These are phyloP conservation scores for Rhopalosiphum padi DNA, from an alignment of 1,140 invertebrate genomes.

Conservation along the genomic window DNA sequence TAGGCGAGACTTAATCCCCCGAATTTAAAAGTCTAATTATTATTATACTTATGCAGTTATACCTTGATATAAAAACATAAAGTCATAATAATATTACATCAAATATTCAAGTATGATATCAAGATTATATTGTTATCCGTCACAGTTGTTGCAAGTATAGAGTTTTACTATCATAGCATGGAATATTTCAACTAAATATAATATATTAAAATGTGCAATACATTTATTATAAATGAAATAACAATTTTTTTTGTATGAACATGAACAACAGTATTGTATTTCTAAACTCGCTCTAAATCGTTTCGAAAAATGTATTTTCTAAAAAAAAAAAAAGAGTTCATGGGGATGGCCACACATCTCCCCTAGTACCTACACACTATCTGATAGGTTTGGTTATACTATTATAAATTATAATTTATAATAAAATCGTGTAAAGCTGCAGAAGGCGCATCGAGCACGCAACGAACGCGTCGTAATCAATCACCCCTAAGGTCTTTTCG, in stretches of 20 bases:
- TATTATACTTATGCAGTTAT: no score
- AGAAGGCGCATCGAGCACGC: background rate
- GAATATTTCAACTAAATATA: no score
- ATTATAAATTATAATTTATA: background rate
- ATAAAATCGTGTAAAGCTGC: background rate
- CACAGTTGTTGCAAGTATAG: no score
- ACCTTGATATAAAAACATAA: no score
- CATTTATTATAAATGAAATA: background rate
- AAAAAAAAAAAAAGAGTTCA: no score
- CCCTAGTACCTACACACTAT: no score
- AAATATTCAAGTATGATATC: no score
- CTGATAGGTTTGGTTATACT: background rate
- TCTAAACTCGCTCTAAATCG: background rate
- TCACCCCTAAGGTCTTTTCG: background rate
- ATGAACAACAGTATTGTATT: background rate
- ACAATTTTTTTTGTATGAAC: background rate
- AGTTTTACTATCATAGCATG: background rate
- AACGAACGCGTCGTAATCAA: background rate
- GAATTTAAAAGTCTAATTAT: no score
- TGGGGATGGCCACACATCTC: no score
- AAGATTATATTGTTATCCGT: no score
- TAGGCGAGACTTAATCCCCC: no score
- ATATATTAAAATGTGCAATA: background rate
- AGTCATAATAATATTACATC: no score
- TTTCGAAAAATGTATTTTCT: background rate